Base-by-base conservation (phyloP, 1,140 invertebrate genomes). In the Alviniconcha marisindica region DNA sequence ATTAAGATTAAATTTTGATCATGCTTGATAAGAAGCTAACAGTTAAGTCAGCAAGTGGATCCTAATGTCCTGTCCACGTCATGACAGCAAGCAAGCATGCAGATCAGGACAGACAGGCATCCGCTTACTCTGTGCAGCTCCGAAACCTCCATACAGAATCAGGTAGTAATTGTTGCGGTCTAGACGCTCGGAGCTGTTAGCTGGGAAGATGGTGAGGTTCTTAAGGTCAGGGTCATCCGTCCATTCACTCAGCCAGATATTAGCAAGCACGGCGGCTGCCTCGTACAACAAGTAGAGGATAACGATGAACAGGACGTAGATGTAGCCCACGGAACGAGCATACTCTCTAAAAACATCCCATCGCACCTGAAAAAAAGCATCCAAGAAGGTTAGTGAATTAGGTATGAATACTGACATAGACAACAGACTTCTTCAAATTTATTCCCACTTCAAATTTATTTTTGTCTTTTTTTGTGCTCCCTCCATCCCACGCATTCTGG, bases 301-400 rank as follows among this genome's bases (percentile, higher is more conserved):
- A 0, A 93, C 94, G 1, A 97, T 97, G 1, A 95, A 91, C 33
- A 96, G 88, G 0, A 95, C 95, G 18, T 97, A 94, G 82, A 95
- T 93, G 85, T 96, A 91, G 77, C 97, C 97, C 79, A 98, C 96
- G n/a, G 97, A 96, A 90, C 95, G 95, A 81, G 98, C 94, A 89
- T 98, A 98, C 91, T 98, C 96, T 83, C 96, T 95, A 93, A 98
- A 98, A 0, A 99, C 97, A 84, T 94, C 93, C 94, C 96, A 96
- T 94, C 97, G 97, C 0, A 97, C 96, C 96, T 97, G 91, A 36
- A 94, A 89, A 31, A 31, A 38, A 33, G n/a, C n/a, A n/a, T n/a
- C n/a, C n/a, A n/a, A n/a, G n/a, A n/a, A n/a, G n/a, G n/a, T n/a
- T n/a, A n/a, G n/a, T n/a, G n/a, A n/a, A n/a, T n/a, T n/a, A n/a